A percentile compares a stretch with the other conserved stretches of the same genome.
Evolutionary conservation across 2,797 vertebrate species (phyloP).

Genomic region (Hybognathus amarus): DNA sequence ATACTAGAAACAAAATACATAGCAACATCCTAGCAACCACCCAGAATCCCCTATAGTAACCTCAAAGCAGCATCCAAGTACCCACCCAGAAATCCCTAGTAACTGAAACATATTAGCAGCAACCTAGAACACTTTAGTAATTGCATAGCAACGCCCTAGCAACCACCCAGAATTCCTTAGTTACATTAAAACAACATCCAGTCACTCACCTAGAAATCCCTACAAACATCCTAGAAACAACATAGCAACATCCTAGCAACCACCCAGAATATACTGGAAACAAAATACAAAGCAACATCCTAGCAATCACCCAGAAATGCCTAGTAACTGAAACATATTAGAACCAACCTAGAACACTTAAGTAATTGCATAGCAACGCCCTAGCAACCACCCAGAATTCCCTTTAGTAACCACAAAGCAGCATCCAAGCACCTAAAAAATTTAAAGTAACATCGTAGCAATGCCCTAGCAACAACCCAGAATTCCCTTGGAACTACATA

Average conservation of each 20-base stretch:
- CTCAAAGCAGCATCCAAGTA: too few species aligned
- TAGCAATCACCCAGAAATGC: neutral
- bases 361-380: neutral
- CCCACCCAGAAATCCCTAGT: too few species aligned
- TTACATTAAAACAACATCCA: too few species aligned
- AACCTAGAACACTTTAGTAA: too few species aligned
- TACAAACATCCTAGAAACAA: neutral
- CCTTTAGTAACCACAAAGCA: neutral
- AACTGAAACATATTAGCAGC: fast-evolving
- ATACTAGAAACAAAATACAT: neutral
- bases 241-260: too few species aligned
- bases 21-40: neutral
- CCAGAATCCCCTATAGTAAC: too few species aligned
- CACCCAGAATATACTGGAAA: neutral
- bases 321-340: fast-evolving
- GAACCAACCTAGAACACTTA: fast-evolving
- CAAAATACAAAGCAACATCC: neutral
- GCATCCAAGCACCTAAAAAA: too few species aligned
- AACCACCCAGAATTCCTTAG: neutral
- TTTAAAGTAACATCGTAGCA: too few species aligned
- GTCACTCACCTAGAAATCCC: neutral
- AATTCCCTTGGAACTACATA: neutral
- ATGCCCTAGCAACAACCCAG: neutral
- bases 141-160: too few species aligned
- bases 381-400: neutral